phyloP scores from a whole-genome alignment of 2,888 invertebrate genomes.

The Hecatera dysodea region DNA sequence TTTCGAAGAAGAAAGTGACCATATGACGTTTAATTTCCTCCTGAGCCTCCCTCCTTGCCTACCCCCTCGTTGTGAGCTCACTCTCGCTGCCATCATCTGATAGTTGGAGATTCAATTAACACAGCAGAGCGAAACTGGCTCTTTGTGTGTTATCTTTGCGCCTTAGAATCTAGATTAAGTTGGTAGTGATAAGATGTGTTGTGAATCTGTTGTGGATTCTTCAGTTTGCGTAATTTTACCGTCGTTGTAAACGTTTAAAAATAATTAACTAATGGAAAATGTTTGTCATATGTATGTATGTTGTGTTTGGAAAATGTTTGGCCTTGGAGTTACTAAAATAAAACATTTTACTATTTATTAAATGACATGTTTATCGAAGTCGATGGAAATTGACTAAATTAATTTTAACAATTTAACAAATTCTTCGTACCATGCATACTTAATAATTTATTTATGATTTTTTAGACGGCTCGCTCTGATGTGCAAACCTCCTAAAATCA shows the following conservation, averaged over 20 bases:
- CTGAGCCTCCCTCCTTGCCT: constrained; percentile 29
- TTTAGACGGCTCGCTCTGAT: too few relatives aligned
- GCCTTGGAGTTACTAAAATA: too few relatives aligned
- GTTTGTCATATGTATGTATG: not conserved
- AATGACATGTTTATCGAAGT: too few relatives aligned
- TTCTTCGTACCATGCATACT: too few relatives aligned
- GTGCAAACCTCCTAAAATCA: too few relatives aligned
- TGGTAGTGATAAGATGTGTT: constrained; percentile 24
- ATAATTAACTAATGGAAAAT: not conserved
- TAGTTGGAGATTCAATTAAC: constrained; percentile 83
- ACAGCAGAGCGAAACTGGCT: constrained; percentile 69
- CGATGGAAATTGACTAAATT: too few relatives aligned
- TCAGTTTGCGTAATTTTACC: not conserved
- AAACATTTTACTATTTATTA: too few relatives aligned
- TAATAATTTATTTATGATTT: too few relatives aligned
- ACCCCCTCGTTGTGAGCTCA: constrained; percentile 62
- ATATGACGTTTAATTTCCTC: constrained; percentile 90
- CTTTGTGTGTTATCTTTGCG: constrained; percentile 65
- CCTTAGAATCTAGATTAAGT: constrained; percentile 64
- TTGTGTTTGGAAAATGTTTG: too few relatives aligned
- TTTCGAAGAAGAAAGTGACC: constrained; percentile 82
- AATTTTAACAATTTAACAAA: too few relatives aligned
- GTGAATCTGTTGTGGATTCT: constrained; percentile 15
- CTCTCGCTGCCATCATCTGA: constrained; percentile 78
- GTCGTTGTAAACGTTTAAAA: not conserved